These are phyloP conservation scores for Mirza zaza DNA, from an alignment of 2,113 vertebrate species.

Conservation along the genomic window DNA sequence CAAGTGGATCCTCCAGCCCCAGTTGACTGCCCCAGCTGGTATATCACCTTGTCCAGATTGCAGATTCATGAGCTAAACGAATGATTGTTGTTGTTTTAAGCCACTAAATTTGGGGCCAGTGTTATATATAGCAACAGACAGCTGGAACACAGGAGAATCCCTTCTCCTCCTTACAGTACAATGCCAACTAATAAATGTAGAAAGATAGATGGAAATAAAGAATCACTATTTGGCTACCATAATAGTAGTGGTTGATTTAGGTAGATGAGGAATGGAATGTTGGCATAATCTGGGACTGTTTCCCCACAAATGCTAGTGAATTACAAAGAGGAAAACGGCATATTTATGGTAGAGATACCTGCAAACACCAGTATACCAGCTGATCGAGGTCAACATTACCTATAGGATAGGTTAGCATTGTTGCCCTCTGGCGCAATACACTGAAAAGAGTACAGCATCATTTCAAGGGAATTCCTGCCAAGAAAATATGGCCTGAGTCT, in stretches of 20 bases:
- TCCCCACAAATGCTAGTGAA: neutral
- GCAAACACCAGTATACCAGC: neutral
- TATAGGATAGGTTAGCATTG: neutral
- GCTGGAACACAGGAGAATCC: neutral
- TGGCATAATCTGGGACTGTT: conserved; percentile 18
- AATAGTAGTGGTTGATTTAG: conserved; percentile 12
- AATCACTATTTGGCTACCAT: conserved; percentile 2
- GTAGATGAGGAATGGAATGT: neutral
- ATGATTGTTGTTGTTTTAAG: neutral
- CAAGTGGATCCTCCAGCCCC: neutral
- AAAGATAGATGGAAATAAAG: neutral
- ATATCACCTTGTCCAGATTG: neutral
- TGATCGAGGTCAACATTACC: neutral
- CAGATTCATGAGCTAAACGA: neutral
- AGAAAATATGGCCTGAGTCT: neutral
- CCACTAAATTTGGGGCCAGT: neutral
- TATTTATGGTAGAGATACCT: neutral
- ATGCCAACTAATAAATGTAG: conserved; percentile 17
- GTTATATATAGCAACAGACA: conserved; percentile 22
- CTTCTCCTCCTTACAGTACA: neutral
- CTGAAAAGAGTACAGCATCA: neutral
- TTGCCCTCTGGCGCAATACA: neutral
- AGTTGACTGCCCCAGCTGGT: neutral
- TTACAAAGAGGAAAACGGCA: neutral
- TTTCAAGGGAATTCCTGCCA: neutral